These are phyloP conservation scores for Oreochromis tanganicae DNA, from an alignment of 2,113 vertebrate genomes.

Conservation along the genomic window DNA sequence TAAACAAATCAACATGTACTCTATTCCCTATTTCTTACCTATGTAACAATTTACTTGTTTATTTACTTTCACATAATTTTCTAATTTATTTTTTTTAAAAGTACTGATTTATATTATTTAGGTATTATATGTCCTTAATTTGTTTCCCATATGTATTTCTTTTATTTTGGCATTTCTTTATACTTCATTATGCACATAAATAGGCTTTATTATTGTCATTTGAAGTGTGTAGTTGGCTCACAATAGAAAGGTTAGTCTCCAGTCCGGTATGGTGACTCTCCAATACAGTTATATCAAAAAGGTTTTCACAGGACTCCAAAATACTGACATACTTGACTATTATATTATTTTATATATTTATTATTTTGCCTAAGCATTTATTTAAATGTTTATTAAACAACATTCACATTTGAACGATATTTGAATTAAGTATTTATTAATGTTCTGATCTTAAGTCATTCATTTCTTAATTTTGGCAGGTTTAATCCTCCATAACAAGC, in stretches of 20 bases:
- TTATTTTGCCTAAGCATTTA: neutral
- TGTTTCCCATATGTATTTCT: accelerated
- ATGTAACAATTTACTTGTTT: neutral
- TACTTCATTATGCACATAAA: neutral
- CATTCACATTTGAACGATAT: neutral
- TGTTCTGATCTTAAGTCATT: neutral
- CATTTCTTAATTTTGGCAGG: neutral
- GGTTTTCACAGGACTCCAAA: neutral
- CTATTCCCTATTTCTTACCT: neutral
- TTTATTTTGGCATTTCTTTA: neutral
- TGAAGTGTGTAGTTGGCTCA: neutral
- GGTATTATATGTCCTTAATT: neutral
- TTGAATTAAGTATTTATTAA: neutral
- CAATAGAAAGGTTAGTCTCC: neutral
- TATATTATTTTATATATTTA: neutral
- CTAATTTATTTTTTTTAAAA: neutral
- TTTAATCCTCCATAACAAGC: neutral
- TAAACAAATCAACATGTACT: neutral
- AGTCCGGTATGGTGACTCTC: neutral
- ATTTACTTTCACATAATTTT: neutral
- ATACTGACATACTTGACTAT: neutral
- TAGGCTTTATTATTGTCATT: neutral
- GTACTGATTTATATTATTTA: neutral
- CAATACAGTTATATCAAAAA: neutral
- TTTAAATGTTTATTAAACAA: neutral